Evolutionary conservation across 2,797 vertebrate genomes (phyloP).

Genomic region (Semaprochilodus insignis): DNA sequence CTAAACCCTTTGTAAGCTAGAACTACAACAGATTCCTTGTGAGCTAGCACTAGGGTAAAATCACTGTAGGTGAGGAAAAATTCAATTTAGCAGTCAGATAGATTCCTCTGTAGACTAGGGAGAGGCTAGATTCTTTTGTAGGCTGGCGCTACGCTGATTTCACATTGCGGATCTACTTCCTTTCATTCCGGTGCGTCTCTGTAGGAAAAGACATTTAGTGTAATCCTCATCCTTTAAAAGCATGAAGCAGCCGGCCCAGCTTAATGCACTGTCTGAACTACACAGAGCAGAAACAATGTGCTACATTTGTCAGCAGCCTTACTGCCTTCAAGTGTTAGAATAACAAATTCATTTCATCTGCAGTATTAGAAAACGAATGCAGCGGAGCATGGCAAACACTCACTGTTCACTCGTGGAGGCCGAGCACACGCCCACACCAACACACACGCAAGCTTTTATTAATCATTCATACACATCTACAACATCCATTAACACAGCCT

Average conservation of each 20-base stretch:
- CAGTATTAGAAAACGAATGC: conserved; percentile 34
- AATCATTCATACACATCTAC: conserved; percentile 54
- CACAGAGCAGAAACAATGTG: conserved; percentile 38
- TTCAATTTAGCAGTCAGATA: too few relatives aligned
- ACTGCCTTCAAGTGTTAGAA: conserved; percentile 34
- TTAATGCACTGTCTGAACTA: conserved; percentile 35
- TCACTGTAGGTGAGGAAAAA: background rate
- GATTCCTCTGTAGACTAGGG: background rate
- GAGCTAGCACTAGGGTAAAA: background rate
- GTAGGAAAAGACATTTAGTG: background rate
- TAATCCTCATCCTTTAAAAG: conserved; percentile 4
- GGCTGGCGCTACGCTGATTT: background rate
- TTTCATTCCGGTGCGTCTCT: background rate
- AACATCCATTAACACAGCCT: conserved; percentile 52
- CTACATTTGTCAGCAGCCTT: conserved; percentile 23
- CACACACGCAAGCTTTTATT: conserved; percentile 50
- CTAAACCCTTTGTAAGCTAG: too few relatives aligned
- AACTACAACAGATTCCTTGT: too few relatives aligned
- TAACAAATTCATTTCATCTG: conserved; percentile 39
- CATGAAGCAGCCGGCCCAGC: conserved; percentile 4
- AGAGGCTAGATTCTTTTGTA: background rate
- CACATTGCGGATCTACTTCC: background rate
- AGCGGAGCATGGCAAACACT: conserved; percentile 38
- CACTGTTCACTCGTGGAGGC: background rate
- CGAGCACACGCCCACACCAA: conserved; percentile 25